These are phyloP conservation scores for Girardinichthys multiradiatus DNA, from an alignment of 2,113 vertebrate species.

Conservation along the genomic window DNA sequence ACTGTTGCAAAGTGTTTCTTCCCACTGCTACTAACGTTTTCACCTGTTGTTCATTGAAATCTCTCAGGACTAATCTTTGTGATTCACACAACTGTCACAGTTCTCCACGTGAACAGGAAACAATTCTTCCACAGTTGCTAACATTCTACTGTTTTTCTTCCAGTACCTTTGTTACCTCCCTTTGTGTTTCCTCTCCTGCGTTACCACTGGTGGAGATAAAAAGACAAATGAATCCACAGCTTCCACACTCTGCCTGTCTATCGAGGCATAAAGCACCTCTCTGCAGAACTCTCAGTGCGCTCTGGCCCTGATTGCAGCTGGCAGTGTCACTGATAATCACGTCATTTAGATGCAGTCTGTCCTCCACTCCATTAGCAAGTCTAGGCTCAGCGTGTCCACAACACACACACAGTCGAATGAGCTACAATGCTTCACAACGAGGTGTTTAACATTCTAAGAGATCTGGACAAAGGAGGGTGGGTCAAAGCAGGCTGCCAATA, in stretches of 20 bases:
- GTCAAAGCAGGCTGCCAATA: conserved; percentile 35
- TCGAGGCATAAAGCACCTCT: conserved; percentile 66
- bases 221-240: conserved; percentile 55
- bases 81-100: conserved; percentile 19
- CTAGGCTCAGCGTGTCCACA: conserved; percentile 51
- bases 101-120: conserved; percentile 25
- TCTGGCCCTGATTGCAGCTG: conserved; percentile 74
- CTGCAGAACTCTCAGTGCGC: conserved; percentile 50
- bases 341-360: conserved; percentile 76
- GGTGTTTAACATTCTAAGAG: conserved; percentile 51
- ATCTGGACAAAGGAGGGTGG: conserved; percentile 17
- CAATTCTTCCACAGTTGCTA: conserved; percentile 43
- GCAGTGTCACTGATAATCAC: conserved; percentile 78
- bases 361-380: conserved; percentile 70
- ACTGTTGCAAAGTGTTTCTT: conserved; percentile 19
- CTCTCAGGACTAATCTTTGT: conserved; percentile 20
- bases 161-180: conserved; percentile 29
- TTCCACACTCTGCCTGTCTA: conserved; percentile 39
- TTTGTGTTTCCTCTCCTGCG: conserved; percentile 36
- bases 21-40: conserved; percentile 22
- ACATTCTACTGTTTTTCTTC: conserved; percentile 31
- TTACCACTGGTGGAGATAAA: conserved; percentile 50
- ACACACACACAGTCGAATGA: conserved; percentile 40
- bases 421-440: conserved; percentile 30
- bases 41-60: conserved; percentile 30